phyloP scores from a whole-genome alignment of 2,797 vertebrate genomes.

The Crenuchus spilurus region DNA sequence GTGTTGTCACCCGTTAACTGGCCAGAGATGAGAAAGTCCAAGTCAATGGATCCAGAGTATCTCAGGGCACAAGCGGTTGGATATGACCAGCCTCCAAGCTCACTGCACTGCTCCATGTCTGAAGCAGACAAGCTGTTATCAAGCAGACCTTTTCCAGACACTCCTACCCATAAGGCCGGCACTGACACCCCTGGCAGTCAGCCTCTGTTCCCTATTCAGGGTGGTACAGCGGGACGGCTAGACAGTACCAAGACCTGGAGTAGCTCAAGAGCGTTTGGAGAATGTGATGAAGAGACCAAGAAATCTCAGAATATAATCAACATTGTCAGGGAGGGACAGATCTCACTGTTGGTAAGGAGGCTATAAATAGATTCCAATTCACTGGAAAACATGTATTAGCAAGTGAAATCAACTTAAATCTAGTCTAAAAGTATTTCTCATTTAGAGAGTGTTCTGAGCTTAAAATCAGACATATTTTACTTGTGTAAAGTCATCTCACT shows the following conservation, averaged over 20 bases:
- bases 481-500: too few species aligned
- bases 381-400: too few species aligned
- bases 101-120: slow-evolving; percentile 74
- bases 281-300: slow-evolving; percentile 83
- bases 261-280: slow-evolving; percentile 65
- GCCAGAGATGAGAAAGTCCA: slow-evolving; percentile 85
- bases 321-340: slow-evolving; percentile 94
- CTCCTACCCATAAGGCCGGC: slow-evolving; percentile 74
- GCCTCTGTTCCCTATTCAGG: slow-evolving; percentile 77
- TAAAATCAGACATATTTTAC: too few species aligned
- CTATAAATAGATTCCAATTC: neutral
- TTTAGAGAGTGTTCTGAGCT: too few species aligned
- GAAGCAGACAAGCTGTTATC: slow-evolving; percentile 83
- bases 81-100: slow-evolving; percentile 72
- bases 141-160: slow-evolving; percentile 81
- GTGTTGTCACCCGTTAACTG: slow-evolving; percentile 91
- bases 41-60: slow-evolving; percentile 83
- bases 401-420: too few species aligned
- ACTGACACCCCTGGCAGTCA: slow-evolving; percentile 74
- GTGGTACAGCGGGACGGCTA: slow-evolving; percentile 66
- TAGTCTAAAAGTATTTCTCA: too few species aligned
- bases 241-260: slow-evolving; percentile 77
- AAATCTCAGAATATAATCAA: slow-evolving; percentile 95
- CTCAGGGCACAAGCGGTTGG: slow-evolving; percentile 76
- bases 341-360: slow-evolving; percentile 85